Evolutionary conservation across 2,888 invertebrate species (phyloP).

Genomic region (Noctua pronuba): DNA sequence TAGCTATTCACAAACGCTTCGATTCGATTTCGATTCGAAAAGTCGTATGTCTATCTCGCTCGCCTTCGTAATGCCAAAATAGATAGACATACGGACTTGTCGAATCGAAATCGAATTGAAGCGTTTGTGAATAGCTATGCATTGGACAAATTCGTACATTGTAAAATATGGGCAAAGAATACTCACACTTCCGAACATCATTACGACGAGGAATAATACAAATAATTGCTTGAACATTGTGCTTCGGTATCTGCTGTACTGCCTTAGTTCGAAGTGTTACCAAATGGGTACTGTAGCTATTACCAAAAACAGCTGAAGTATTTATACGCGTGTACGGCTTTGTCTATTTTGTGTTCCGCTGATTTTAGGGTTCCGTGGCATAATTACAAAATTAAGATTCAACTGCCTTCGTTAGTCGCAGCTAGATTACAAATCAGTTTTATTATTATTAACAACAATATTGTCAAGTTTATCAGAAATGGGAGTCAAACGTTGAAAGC

Average conservation of each 20-base stretch:
- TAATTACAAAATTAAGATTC: not conserved
- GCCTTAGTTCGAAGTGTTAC: not conserved
- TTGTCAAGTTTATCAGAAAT: not conserved
- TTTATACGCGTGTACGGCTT: constrained; percentile 2
- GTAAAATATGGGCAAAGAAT: not conserved
- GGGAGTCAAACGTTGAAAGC: too few species aligned
- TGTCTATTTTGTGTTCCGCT: not conserved
- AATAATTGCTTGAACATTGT: constrained; percentile 36
- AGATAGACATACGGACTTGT: too few species aligned
- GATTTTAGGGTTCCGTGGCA: constrained; percentile 25
- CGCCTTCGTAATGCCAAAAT: too few species aligned
- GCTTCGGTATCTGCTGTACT: constrained; percentile 5
- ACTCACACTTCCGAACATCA: constrained; percentile 41
- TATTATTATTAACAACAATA: not conserved
- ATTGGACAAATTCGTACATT: not conserved
- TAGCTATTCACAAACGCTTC: too few species aligned
- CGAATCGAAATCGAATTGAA: too few species aligned
- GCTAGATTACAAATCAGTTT: not conserved
- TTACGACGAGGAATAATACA: constrained; percentile 19
- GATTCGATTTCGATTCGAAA: too few species aligned
- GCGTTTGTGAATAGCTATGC: too few species aligned
- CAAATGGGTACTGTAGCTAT: constrained; percentile 17
- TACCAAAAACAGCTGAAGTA: constrained; percentile 7
- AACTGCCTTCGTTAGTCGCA: not conserved
- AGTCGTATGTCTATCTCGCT: too few species aligned